These are phyloP conservation scores for Erethizon dorsatum DNA, from an alignment of 2,797 vertebrate species.

Conservation along the genomic window DNA sequence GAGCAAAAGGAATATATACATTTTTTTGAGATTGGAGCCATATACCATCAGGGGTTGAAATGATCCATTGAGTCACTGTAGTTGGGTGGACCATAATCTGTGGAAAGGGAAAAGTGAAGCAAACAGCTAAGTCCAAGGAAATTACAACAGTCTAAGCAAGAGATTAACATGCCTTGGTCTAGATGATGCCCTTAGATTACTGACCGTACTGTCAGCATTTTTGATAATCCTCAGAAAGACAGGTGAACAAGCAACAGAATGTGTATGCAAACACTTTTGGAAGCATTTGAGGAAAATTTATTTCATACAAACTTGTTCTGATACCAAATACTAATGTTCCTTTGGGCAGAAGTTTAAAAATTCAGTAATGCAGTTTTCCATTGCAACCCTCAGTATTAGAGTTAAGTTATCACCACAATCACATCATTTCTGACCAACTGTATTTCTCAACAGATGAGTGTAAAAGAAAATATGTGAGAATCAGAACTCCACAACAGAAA, in stretches of 20 bases:
- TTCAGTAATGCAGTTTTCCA: not conserved
- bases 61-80: not conserved
- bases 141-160: not conserved
- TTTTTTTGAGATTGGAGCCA: not conserved
- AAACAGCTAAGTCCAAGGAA: not conserved
- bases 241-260: not conserved
- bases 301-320: conserved; percentile 3
- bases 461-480: not conserved
- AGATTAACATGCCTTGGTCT: not conserved
- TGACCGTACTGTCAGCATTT: not conserved
- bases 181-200: not conserved
- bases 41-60: not conserved
- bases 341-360: conserved; percentile 38
- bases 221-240: conserved; percentile 32
- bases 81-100: not conserved
- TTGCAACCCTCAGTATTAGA: not conserved
- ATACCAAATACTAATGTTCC: conserved; percentile 21
- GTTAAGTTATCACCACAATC: conserved; percentile 44
- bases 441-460: not conserved
- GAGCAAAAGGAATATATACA: not conserved
- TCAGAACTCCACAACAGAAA: not conserved
- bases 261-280: not conserved
- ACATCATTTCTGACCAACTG: not conserved
- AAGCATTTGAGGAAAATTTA: not conserved
- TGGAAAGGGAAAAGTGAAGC: not conserved